Conservation (phyloP, 2,113 vertebrate genomes). For the Tautogolabrus adspersus region DNA sequence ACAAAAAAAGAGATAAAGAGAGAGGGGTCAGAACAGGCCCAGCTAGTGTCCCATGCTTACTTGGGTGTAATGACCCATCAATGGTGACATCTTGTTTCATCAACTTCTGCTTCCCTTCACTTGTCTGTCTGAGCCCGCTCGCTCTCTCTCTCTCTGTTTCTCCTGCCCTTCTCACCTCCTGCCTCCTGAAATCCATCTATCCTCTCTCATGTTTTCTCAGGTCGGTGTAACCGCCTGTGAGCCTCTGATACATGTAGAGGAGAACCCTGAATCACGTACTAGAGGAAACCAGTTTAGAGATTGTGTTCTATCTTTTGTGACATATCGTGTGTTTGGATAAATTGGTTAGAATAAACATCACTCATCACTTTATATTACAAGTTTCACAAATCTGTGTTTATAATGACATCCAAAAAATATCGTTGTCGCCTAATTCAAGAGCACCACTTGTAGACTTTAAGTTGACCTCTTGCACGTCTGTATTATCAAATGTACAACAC, state of each 20-base stretch:
- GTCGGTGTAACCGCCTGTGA: constrained; percentile 10
- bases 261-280: constrained; percentile 12
- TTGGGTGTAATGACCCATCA: constrained; percentile 83
- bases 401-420: too few relatives aligned
- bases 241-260: constrained; percentile 39
- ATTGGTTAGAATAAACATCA: neutral
- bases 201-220: constrained; percentile 30
- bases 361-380: too few relatives aligned
- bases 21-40: constrained; percentile 40
- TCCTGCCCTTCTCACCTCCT: constrained; percentile 53
- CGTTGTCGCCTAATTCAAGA: too few relatives aligned
- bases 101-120: constrained; percentile 83
- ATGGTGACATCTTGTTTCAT: constrained; percentile 83
- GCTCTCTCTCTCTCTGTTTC: constrained; percentile 58
- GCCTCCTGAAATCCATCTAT: constrained; percentile 67
- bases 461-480: too few relatives aligned
- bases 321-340: neutral
- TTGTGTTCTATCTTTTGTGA: neutral
- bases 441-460: too few relatives aligned
- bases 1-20: constrained; percentile 41
- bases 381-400: too few relatives aligned
- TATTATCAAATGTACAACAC: too few relatives aligned
- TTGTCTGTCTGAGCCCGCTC: constrained; percentile 71
- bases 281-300: constrained; percentile 10
- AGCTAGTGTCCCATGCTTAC: constrained; percentile 80